These are phyloP conservation scores for Sturnus vulgaris DNA, from an alignment of 2,113 vertebrate species.

Conservation along the genomic window DNA sequence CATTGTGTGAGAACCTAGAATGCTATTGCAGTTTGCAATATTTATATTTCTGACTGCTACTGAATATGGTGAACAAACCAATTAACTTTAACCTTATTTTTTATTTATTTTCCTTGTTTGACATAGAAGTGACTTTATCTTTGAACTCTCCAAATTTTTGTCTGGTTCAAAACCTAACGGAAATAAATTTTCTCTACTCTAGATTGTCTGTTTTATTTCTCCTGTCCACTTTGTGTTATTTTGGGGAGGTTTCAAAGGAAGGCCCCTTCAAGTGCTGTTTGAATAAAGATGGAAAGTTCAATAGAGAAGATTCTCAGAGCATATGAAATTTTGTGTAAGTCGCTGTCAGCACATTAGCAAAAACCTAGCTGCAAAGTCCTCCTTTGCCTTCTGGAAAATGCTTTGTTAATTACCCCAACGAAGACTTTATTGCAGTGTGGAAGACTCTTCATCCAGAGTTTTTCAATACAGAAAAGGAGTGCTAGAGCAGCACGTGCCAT, in stretches of 20 bases:
- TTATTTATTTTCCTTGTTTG: not conserved
- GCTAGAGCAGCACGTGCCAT: not conserved
- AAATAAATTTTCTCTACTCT: constrained; percentile 24
- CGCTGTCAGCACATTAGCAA: accelerated
- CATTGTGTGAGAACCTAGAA: not conserved
- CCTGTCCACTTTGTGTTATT: not conserved
- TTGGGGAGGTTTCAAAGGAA: not conserved
- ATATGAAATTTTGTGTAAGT: not conserved
- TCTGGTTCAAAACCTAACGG: not conserved
- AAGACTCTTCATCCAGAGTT: not conserved
- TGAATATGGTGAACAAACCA: not conserved
- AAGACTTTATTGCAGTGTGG: not conserved
- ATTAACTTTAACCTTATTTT: not conserved
- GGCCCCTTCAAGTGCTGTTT: not conserved
- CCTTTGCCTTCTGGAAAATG: not conserved
- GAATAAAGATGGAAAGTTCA: not conserved
- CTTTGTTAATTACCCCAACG: not conserved
- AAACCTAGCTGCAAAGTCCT: not conserved
- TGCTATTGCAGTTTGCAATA: not conserved
- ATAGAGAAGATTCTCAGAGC: not conserved
- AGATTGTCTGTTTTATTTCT: constrained; percentile 26
- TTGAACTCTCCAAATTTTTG: not conserved
- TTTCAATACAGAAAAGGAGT: not conserved
- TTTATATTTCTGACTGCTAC: not conserved
- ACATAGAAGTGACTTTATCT: not conserved